Percentiles rank a stretch among this genome's conserved stretches.
Conservation (phyloP, 2,888 invertebrate species). For the Phyllotreta striolata region DNA sequence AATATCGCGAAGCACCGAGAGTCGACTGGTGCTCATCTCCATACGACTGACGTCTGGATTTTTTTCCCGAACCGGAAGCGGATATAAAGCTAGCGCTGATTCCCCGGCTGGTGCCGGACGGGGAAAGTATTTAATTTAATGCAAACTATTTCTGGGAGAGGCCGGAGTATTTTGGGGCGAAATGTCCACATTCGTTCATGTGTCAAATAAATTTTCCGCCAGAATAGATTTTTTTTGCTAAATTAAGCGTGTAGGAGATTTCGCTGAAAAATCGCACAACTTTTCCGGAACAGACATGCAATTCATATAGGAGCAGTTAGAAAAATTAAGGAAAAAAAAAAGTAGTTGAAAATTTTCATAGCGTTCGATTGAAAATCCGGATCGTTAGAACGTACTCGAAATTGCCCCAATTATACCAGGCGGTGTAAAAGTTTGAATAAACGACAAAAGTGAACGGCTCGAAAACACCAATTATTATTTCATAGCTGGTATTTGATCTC, state of each 20-base stretch:
- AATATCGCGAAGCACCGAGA: slow-evolving; percentile 40
- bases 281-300: no score
- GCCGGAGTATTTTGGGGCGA: slow-evolving; percentile 1
- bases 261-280: not conserved
- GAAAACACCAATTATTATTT: slow-evolving; percentile 25
- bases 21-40: slow-evolving; percentile 46
- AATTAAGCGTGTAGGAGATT: slow-evolving; percentile 6
- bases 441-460: slow-evolving; percentile 10
- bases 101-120: slow-evolving; percentile 5
- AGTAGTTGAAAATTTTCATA: no score
- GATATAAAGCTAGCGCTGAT: slow-evolving; percentile 18
- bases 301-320: no score
- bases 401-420: slow-evolving; percentile 8
- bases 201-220: slow-evolving; percentile 3
- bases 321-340: no score
- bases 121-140: slow-evolving; percentile 21
- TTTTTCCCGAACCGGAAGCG: slow-evolving; percentile 27
- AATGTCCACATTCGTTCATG: slow-evolving; percentile 4
- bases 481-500: slow-evolving; percentile 27
- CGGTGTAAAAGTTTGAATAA: slow-evolving; percentile 13
- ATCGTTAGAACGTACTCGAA: not conserved
- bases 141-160: slow-evolving; percentile 18
- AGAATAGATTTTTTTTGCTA: slow-evolving; percentile 2
- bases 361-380: no score
- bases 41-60: slow-evolving; percentile 38